Evolutionary conservation across 2,113 vertebrate species (phyloP), one percentile per base, ranked within the genome.

Genomic region (Pyrgilauda ruficollis): DNA sequence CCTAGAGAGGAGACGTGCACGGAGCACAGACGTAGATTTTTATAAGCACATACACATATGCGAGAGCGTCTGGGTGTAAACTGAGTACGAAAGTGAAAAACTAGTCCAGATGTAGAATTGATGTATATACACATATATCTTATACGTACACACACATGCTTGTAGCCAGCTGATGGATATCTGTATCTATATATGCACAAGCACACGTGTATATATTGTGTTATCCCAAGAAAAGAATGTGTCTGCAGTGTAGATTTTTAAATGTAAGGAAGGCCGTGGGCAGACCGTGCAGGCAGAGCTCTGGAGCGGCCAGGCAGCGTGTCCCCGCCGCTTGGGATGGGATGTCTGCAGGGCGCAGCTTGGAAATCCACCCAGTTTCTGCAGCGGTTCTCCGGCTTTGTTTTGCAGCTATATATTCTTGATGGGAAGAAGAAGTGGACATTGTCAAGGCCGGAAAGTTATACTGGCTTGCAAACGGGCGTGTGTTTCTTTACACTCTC

Each of bases 31-130:
- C 63, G 31, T 1, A 31, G 27, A 3, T 35, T 81, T 61, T 70
- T 68, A 46, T 43, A 74, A 41, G 43, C 21, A 8, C 66, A 39
- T 18, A 47, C 80, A 61, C 63, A 56, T 28, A 52, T 66, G 76
- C 26, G 3, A 67, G 53, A 43, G 62, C 23, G 59, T 13, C 87
- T 81, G 95, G 50, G 90, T 88, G 90, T 80, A 88, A 90, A 66
- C 75, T 14, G 84, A 78, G 77, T 39, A 72, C 10, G 50, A 94
- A 92, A 84, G 90, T 66, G 94, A 90, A 93, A 96, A 93, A 74
- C 46, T 26, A 50, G 59, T 74, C 92, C 94, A 93, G 95, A 84
- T 88, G 96, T 69, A 86, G 76, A 66, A 55, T 67, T 11, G 80
- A 37, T 92, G 89, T 82, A 33, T 30, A 23, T 15, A 61, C 58